Evolutionary conservation across 1,140 invertebrate genomes (phyloP), one percentile per base, ranked within the genome.

Genomic region (Halictus rubicundus): DNA sequence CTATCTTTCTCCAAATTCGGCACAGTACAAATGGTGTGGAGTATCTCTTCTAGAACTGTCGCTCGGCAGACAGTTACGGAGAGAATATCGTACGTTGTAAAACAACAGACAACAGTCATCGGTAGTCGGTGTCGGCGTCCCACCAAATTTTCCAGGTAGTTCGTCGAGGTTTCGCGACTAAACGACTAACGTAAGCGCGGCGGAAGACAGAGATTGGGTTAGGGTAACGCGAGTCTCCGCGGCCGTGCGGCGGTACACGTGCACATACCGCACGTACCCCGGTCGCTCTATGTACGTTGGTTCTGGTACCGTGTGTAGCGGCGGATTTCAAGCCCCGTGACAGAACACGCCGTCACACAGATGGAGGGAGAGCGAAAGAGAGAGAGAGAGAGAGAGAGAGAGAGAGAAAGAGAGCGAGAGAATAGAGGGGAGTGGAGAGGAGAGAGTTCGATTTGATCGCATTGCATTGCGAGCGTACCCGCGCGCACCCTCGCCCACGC

Each of bases 401-500:
- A 19, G 49, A 52, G 49, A 16, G 49, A 21, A 7, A 16, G 16
- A 52, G 49, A 52, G 49, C 16, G 76, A 81, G 59, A 46, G 42
- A 46, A n/a, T n/a, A n/a, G n/a, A n/a, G n/a, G 42, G 0, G 14
- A 46, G 10, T 12, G 39, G 39, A 12, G 42, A 46, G 42, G 9
- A 12, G 14, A 10, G 82, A 70, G 84, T 85, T 84, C 81, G 87
- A 88, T 88, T 84, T 88, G 88, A 88, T 88, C 85, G 86, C 83
- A 86, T 87, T 87, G 84, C 85, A 86, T 86, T 82, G 81, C 86
- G 72, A 80, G 76, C 60, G 57, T 69, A 54, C 68, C 72, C 60
- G 64, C 42, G 42, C 42, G 10, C 42, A 46, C 69, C 32, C 32
- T 32, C 73, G 46, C 68, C 72, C 60, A 57, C 42, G 42, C 42